Conservation (phyloP, 2,888 invertebrate genomes). For the Apantesis nais region DNA sequence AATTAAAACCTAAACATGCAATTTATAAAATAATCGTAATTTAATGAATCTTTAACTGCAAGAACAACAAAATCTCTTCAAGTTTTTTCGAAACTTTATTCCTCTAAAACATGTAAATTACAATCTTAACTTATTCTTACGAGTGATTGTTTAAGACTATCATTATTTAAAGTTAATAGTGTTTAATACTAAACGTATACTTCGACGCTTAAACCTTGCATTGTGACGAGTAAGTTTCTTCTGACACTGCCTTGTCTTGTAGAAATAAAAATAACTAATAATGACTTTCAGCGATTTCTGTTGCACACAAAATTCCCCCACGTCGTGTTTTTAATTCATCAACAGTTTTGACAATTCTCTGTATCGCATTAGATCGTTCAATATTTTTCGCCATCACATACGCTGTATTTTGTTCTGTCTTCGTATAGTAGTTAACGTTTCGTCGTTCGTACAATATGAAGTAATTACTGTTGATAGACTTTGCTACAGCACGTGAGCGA, state of each 20-base stretch:
- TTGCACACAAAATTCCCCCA: conserved; percentile 9
- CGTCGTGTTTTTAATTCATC: conserved; percentile 2
- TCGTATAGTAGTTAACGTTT: conserved; percentile 4
- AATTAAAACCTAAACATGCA: no score
- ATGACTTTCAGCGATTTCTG: conserved; percentile 6
- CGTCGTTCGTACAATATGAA: conserved; percentile 8
- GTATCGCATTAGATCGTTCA: conserved; percentile 3
- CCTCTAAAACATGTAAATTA: neutral
- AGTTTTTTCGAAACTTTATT: neutral
- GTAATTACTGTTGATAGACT: conserved; percentile 8
- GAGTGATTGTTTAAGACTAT: neutral
- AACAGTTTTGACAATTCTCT: conserved; percentile 4
- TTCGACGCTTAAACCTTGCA: no score
- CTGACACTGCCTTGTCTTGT: neutral
- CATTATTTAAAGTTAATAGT: neutral
- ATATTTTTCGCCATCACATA: conserved; percentile 6
- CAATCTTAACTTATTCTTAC: neutral
- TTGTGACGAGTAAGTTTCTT: neutral
- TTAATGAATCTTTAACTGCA: no score
- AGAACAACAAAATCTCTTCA: no score
- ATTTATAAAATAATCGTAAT: no score
- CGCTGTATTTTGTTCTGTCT: conserved; percentile 10
- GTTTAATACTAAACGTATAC: no score
- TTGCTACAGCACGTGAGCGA: neutral
- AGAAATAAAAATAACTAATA: neutral